Evolutionary conservation across 2,888 invertebrate species (phyloP).

Genomic region (Athetis lepigone): DNA sequence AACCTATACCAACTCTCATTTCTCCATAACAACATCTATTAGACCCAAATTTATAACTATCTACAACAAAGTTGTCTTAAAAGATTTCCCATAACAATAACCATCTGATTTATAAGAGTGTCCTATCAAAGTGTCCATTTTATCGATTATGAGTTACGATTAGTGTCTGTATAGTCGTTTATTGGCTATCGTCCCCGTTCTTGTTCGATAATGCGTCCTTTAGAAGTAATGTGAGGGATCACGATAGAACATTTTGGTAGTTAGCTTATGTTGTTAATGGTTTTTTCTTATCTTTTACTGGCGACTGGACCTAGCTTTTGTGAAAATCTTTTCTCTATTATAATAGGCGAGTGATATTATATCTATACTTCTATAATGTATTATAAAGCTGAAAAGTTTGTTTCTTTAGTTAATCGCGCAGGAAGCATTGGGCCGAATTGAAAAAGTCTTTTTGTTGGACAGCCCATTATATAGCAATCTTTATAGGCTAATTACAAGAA

Average conservation of each 20-base stretch:
- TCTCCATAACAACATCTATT: not conserved
- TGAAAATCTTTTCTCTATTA: too few relatives aligned
- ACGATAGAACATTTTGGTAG: not conserved
- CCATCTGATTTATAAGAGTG: slow-evolving; percentile 13
- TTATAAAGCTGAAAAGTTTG: too few relatives aligned
- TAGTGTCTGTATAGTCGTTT: slow-evolving; percentile 6
- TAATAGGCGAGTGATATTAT: too few relatives aligned
- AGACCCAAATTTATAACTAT: not conserved
- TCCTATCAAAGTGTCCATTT: slow-evolving; percentile 11
- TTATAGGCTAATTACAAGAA: too few relatives aligned
- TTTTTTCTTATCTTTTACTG: not conserved
- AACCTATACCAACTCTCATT: too few relatives aligned
- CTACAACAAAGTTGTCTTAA: not conserved
- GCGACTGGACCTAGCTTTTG: too few relatives aligned
- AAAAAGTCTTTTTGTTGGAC: too few relatives aligned
- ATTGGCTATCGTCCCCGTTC: slow-evolving; percentile 10
- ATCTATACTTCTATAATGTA: too few relatives aligned
- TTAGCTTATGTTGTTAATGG: not conserved
- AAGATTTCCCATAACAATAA: slow-evolving; percentile 26
- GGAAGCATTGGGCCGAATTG: too few relatives aligned
- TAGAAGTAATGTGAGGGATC: not conserved
- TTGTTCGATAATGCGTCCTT: not conserved
- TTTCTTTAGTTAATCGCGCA: too few relatives aligned
- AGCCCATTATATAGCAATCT: too few relatives aligned
- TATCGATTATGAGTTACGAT: slow-evolving; percentile 25